Evolutionary conservation across 2,797 vertebrate genomes (phyloP), one percentile per base, ranked within the genome.

Genomic region (Acipenser oxyrinchus): DNA sequence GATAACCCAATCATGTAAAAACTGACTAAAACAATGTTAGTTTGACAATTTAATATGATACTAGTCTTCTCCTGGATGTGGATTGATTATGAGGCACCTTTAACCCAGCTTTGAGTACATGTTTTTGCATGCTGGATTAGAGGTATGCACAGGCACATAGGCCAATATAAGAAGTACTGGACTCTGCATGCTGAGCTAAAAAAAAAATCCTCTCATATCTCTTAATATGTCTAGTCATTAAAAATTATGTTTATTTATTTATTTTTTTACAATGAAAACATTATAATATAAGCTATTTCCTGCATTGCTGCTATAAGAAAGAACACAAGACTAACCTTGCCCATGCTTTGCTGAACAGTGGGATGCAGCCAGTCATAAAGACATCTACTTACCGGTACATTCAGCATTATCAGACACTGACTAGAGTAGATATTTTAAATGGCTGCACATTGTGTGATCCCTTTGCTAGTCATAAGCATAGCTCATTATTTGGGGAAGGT

Each of bases 141-240:
- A 89, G 86, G 83, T 90, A 89, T 83, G 83, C 89, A 87, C 84
- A 89, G 88, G 90, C 88, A 88, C 89, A 85, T 83, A 80, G 83
- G 88, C 90, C 88, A 87, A 84, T 83, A 90, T 90, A 91, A 92
- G 90, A 82, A 88, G 85, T 87, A 89, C 87, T 73, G 74, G 89
- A 93, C 89, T 92, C 88, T 83, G 91, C 96, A 96, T 96, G 94
- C 94, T 94, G 89, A 93, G 90, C 91, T 94, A 88, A 61, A 66
- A 63, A 48, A 63, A 48, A 68, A 60, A n/a, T 55, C 49, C 60
- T 62, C 18, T 65, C 11, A 60, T 48, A 48, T 62, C 50, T 66
- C 10, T 23, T 12, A 49, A 66, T 13, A 48, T 59, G 18, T 48
- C 86, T 86, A 86, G 72, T 86, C 70, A 78, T 91, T 85, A 87